Percentiles rank a stretch among this genome's conserved stretches.
phyloP scores from a whole-genome alignment of 1,140 invertebrate species.

The Portunus trituberculatus region DNA sequence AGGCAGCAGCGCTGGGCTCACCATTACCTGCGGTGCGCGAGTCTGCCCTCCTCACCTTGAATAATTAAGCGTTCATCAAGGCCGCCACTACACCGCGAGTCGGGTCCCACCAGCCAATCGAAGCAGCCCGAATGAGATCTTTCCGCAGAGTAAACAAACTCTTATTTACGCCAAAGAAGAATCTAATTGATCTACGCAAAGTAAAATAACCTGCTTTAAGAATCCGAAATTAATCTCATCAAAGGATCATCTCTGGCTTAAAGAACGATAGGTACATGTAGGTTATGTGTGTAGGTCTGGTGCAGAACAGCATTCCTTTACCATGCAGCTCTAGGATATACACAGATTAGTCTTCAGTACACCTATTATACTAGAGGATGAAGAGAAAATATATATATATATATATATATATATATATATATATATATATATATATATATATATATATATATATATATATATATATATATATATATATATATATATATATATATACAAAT shows the following conservation, averaged over 20 bases:
- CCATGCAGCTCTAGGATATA: too few relatives aligned
- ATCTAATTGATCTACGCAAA: background rate
- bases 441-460: too few relatives aligned
- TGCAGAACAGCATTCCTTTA: too few relatives aligned
- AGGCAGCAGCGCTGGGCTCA: background rate
- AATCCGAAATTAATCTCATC: background rate
- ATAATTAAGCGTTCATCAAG: slow-evolving; percentile 14
- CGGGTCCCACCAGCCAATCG: background rate
- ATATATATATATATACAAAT: too few relatives aligned
- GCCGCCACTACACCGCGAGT: background rate
- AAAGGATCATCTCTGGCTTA: background rate
- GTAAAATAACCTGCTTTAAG: background rate
- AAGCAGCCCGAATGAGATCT: background rate
- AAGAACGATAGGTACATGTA: background rate
- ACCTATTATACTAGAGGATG: too few relatives aligned
- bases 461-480: too few relatives aligned
- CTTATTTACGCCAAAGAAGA: background rate
- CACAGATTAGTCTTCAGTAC: too few relatives aligned
- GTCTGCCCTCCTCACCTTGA: slow-evolving; percentile 5
- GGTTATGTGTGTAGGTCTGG: too few relatives aligned
- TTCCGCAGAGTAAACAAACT: background rate
- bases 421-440: too few relatives aligned
- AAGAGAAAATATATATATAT: too few relatives aligned
- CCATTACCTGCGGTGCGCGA: background rate
- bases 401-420: too few relatives aligned